A percentile compares a stretch with the other conserved stretches of the same genome.
Conservation (phyloP, 2,888 invertebrate genomes). For the Drosophila diplacantha region DNA sequence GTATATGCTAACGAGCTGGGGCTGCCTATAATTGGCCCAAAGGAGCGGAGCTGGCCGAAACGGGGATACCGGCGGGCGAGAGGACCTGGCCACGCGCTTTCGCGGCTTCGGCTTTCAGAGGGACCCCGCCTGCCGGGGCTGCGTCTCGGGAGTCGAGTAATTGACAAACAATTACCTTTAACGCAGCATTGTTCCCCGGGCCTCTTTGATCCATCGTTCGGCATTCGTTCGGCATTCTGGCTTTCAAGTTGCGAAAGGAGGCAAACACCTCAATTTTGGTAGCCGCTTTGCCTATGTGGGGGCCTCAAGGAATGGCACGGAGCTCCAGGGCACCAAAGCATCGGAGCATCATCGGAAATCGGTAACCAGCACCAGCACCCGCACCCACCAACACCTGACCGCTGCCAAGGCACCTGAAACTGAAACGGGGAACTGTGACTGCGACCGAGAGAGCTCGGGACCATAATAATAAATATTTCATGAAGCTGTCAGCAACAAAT, state of each 20-base stretch:
- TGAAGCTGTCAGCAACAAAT: conserved; percentile 74
- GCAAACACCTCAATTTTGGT: conserved; percentile 71
- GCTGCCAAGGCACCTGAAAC: conserved; percentile 22
- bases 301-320: conserved; percentile 7
- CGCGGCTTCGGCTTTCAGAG: conserved; percentile 11
- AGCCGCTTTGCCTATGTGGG: conserved; percentile 67
- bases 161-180: conserved; percentile 76
- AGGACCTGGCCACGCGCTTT: conserved; percentile 54
- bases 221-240: conserved; percentile 53
- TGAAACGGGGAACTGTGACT: conserved; percentile 16
- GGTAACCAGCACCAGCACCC: conserved; percentile 38
- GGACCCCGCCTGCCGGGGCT: conserved; percentile 4
- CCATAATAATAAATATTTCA: conserved; percentile 74
- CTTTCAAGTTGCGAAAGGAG: conserved; percentile 64
- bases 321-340: conserved; percentile 2
- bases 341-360: conserved; percentile 19
- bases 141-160: conserved; percentile 74
- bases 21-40: conserved; percentile 65
- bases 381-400: conserved; percentile 57
- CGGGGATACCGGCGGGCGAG: background rate
- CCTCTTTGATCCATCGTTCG: conserved; percentile 60
- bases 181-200: conserved; percentile 70
- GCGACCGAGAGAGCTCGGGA: conserved; percentile 22
- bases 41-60: conserved; percentile 18
- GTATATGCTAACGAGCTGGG: conserved; percentile 69